These are phyloP conservation scores for Astropecten irregularis DNA, from an alignment of 53 echinoderm and acorn worm genomes.

Conservation along the genomic window DNA sequence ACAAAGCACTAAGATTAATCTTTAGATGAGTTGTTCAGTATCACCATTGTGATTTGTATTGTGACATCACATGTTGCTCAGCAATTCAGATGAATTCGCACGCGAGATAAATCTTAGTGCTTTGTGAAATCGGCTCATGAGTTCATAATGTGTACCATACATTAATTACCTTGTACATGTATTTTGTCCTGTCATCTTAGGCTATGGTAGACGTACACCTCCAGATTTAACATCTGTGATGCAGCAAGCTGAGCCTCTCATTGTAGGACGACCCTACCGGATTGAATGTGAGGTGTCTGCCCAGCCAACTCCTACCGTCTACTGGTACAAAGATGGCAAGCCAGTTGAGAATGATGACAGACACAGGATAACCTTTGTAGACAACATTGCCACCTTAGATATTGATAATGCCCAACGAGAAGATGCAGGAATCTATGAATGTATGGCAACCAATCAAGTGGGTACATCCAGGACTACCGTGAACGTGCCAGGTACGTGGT, in stretches of 20 bases:
- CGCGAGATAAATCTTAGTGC: too few relatives aligned
- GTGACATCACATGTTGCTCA: too few relatives aligned
- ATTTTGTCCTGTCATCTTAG: too few relatives aligned
- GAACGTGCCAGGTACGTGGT: constrained; percentile 34
- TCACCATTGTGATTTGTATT: too few relatives aligned
- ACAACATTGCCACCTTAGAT: constrained; percentile 77
- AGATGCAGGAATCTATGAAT: constrained; percentile 82
- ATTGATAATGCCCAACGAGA: constrained; percentile 65
- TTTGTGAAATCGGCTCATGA: too few relatives aligned
- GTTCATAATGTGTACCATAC: too few relatives aligned
- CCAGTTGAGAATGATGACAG: constrained; percentile 68
- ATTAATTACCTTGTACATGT: too few relatives aligned
- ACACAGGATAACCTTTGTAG: constrained; percentile 72
- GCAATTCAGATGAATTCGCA: too few relatives aligned
- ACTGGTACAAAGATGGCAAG: constrained; percentile 94
- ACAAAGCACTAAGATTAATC: too few relatives aligned
- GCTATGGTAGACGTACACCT: too few relatives aligned
- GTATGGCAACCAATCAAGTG: constrained; percentile 81
- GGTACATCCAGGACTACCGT: constrained; percentile 77
- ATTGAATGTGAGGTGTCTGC: constrained; percentile 72
- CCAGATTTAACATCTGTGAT: not conserved
- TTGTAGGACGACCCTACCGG: not conserved
- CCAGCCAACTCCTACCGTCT: constrained; percentile 75
- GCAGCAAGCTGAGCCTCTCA: constrained; percentile 4
- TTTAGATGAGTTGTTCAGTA: too few relatives aligned